phyloP scores from a whole-genome alignment of 2,888 invertebrate species.

The Tuta absoluta region DNA sequence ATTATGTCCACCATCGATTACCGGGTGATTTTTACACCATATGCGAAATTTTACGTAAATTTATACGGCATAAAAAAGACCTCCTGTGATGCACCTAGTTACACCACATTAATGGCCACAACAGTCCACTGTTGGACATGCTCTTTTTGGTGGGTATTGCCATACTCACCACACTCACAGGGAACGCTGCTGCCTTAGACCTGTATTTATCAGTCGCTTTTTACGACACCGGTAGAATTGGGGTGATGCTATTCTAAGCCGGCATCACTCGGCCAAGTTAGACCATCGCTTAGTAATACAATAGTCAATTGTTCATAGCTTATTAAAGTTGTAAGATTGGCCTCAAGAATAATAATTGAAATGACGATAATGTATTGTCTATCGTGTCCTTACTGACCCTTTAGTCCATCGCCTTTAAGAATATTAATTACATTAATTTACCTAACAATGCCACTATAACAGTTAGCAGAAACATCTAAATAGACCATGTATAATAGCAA shows the following conservation, averaged over 20 bases:
- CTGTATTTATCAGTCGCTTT: too few relatives aligned
- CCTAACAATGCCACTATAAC: slow-evolving; percentile 66
- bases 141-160: too few relatives aligned
- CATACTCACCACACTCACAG: too few relatives aligned
- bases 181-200: too few relatives aligned
- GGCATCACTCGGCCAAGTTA: too few relatives aligned
- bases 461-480: slow-evolving; percentile 72
- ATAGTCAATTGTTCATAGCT: slow-evolving; percentile 9
- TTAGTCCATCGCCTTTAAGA: slow-evolving; percentile 33
- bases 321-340: not conserved
- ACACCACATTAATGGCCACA: too few relatives aligned
- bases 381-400: slow-evolving; percentile 28
- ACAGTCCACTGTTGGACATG: too few relatives aligned
- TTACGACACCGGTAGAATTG: too few relatives aligned
- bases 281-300: not conserved
- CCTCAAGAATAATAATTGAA: slow-evolving; percentile 18
- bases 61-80: not conserved
- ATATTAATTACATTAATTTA: slow-evolving; percentile 69
- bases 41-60: slow-evolving; percentile 15
- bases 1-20: slow-evolving; percentile 28
- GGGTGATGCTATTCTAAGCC: too few relatives aligned
- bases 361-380: slow-evolving; percentile 21
- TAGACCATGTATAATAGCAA: slow-evolving; percentile 61
- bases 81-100: too few relatives aligned
- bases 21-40: slow-evolving; percentile 1